phyloP scores from a whole-genome alignment of 2,888 invertebrate genomes.

The Ophioninae sp. region DNA sequence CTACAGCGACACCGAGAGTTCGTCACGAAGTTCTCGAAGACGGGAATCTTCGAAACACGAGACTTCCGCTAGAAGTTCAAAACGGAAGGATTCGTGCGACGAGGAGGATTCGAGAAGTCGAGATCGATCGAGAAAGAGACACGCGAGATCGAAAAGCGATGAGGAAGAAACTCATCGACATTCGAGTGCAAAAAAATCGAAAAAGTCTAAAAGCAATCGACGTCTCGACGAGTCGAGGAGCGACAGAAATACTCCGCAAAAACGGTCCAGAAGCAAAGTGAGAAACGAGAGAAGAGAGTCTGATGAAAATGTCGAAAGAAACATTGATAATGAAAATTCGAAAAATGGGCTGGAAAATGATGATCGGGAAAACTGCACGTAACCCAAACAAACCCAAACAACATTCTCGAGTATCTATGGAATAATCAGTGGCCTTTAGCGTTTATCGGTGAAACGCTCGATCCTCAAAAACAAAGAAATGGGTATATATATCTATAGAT shows the following conservation, averaged over 20 bases:
- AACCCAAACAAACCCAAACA: neutral
- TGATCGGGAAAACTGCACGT: neutral
- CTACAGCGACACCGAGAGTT: conserved; percentile 57
- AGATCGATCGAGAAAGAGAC: conserved; percentile 48
- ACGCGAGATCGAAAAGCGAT: conserved; percentile 37
- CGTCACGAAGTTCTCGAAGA: conserved; percentile 62
- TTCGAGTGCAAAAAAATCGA: conserved; percentile 49
- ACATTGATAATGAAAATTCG: conserved; percentile 36
- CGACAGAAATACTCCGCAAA: conserved; percentile 11
- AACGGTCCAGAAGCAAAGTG: conserved; percentile 28
- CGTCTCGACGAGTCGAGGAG: conserved; percentile 30
- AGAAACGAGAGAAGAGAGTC: conserved; percentile 59
- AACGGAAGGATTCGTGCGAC: conserved; percentile 22
- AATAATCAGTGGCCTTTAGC: neutral
- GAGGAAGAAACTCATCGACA: conserved; percentile 42
- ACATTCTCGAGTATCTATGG: neutral
- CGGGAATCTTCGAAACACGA: conserved; percentile 39
- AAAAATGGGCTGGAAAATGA: neutral
- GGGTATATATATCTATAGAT: neutral
- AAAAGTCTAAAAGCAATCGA: conserved; percentile 46
- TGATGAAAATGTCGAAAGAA: conserved; percentile 53
- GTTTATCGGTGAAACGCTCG: neutral
- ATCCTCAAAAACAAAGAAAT: neutral
- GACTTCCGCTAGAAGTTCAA: conserved; percentile 39
- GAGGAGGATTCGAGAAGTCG: conserved; percentile 35